Evolutionary conservation across 1,140 invertebrate species (phyloP), one percentile per base, ranked within the genome.

Genomic region (Polyergus mexicanus): DNA sequence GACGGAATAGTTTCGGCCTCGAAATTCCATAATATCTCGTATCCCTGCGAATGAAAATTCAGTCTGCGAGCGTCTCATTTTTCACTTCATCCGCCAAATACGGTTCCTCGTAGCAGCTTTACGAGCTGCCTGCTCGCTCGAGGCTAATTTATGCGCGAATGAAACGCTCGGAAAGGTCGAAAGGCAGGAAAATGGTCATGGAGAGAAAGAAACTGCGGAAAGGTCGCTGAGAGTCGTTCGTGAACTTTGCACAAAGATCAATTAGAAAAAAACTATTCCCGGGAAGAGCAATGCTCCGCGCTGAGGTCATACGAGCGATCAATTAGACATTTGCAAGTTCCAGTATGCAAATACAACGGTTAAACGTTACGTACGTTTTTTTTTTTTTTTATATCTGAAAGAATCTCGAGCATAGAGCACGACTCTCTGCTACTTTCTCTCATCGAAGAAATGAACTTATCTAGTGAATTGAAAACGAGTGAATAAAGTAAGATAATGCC

Each of bases 61-160:
- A 44, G 68, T 83, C 54, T 62, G 38, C 78, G 25, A 28, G 8
- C 32, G 44, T 80, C 62, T 83, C 78, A 83, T 74, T 83, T 83
- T 74, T 83, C 78, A 74, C 41, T 7, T 35, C 54, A 71, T 60
- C 54, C 54, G 7, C 54, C 68, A 35, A 83, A 74, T 58, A 81
- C 78, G 66, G 38, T 56, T 28, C 44, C n/a, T 35, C 44, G 58
- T 44, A 32, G 63, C 76, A 32, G 38, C 51, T 72, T 58, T 71
- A 56, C 54, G 66, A 71, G 54, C 65, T 72, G 71, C 44, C n/a
- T 19, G 54, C 60, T 60, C 58, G 47, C 41, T 66, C 25, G 66
- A 58, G 19, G 28, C 32, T 72, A 74, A 87, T 84, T 87, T 88
- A 84, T 86, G 75, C 86, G 58, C 66, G 75, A 32, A 60, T 75